phyloP scores from a whole-genome alignment of 2,113 vertebrate species.

The Coptodon bakossiorum region DNA sequence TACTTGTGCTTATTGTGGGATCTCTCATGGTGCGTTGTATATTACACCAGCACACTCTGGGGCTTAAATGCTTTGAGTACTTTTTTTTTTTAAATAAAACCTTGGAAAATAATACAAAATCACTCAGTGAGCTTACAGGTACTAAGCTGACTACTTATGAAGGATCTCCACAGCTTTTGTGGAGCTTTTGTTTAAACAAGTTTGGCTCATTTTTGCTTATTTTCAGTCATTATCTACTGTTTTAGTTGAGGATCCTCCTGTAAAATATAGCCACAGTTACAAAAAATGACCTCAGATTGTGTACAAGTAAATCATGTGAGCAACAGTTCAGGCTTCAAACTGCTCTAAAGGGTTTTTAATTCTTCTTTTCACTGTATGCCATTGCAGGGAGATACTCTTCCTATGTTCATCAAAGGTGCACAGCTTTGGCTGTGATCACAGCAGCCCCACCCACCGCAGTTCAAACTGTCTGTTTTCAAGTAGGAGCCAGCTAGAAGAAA shows the following conservation, averaged over 20 bases:
- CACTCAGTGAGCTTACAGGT: conserved; percentile 14
- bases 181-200: neutral
- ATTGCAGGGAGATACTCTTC: neutral
- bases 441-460: neutral
- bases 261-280: neutral
- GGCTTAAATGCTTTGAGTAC: neutral
- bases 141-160: neutral
- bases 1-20: neutral
- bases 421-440: neutral
- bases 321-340: neutral
- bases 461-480: neutral
- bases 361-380: neutral
- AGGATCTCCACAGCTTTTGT: neutral
- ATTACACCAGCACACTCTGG: neutral
- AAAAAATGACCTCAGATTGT: neutral
- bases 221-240: neutral
- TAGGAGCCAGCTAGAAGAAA: neutral
- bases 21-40: conserved; percentile 3
- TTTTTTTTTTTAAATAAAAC: conserved; percentile 9
- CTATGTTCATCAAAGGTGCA: neutral
- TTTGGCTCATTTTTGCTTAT: neutral
- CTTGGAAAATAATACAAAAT: neutral
- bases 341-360: neutral
- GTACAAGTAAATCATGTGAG: neutral
- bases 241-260: neutral